A percentile compares a stretch with the other conserved stretches of the same genome.
Evolutionary conservation across 2,113 vertebrate genomes (phyloP).

Genomic region (Hippopotamus amphibius): DNA sequence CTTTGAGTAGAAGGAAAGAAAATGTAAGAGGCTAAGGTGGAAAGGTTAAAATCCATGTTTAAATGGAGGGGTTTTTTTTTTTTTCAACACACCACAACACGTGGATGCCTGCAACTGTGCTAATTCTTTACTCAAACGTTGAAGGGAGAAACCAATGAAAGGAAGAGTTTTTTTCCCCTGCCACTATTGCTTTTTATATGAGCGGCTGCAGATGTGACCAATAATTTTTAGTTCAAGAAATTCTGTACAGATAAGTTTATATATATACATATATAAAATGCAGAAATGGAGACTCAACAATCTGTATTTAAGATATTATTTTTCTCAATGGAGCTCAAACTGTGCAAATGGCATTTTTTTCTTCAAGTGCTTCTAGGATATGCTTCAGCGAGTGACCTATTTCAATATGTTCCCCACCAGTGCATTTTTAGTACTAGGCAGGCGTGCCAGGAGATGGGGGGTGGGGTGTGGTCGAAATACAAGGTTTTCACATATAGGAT

Average conservation of each 20-base stretch:
- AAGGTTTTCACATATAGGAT: background rate
- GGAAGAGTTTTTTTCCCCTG: background rate
- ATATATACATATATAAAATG: background rate
- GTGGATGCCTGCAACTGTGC: slow-evolving; percentile 60
- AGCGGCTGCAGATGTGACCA: background rate
- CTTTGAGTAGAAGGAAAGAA: slow-evolving; percentile 87
- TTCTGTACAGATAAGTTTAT: background rate
- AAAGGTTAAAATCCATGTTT: slow-evolving; percentile 88
- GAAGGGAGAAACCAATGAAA: slow-evolving; percentile 61
- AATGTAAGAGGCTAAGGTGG: slow-evolving; percentile 86
- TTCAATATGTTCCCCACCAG: background rate
- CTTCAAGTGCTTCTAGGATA: background rate
- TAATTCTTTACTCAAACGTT: slow-evolving; percentile 22
- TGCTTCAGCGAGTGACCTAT: background rate
- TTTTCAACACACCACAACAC: slow-evolving; percentile 62
- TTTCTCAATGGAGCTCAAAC: slow-evolving; percentile 44
- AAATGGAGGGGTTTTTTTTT: slow-evolving; percentile 80
- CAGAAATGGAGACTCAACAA: background rate
- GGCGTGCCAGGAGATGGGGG: background rate
- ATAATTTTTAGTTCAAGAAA: slow-evolving; percentile 39
- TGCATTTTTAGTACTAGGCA: background rate
- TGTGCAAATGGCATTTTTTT: slow-evolving; percentile 39
- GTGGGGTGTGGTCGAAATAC: background rate
- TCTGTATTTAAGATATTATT: slow-evolving; percentile 33
- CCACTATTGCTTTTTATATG: slow-evolving; percentile 12